Conservation (phyloP, 37 sponge, comb jelly and placozoan genomes). For the Beroe ovata region DNA sequence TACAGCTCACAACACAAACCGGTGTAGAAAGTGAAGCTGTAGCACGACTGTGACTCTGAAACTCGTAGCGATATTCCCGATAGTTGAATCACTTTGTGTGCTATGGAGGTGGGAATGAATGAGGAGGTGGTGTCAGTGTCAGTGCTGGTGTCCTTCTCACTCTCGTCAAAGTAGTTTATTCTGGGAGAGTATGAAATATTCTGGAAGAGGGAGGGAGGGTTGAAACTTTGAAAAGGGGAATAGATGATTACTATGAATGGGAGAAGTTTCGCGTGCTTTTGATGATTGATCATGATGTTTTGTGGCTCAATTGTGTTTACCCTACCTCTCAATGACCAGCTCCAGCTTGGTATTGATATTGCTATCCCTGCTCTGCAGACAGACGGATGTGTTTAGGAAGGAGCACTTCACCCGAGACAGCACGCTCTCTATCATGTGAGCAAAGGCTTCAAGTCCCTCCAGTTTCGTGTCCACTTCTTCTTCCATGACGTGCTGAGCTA, state of each 20-base stretch:
- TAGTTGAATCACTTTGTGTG: conserved; percentile 20
- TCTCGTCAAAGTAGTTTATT: conserved; percentile 62
- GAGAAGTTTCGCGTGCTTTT: too few species aligned
- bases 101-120: conserved; percentile 30
- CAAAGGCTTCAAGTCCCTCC: conserved; percentile 61
- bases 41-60: not conserved
- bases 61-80: not conserved
- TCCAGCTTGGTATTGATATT: not conserved
- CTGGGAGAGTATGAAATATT: not conserved
- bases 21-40: not conserved
- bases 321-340: conserved; percentile 54
- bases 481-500: conserved; percentile 62
- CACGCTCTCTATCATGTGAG: conserved; percentile 63
- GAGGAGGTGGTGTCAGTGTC: not conserved
- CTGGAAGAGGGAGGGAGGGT: not conserved
- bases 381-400: conserved; percentile 31
- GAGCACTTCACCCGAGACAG: conserved; percentile 49
- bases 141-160: not conserved
- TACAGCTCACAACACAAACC: not conserved
- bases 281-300: too few species aligned
- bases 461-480: conserved; percentile 59
- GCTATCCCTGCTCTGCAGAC: conserved; percentile 46
- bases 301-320: too few species aligned
- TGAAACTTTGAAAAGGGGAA: not conserved
- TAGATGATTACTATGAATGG: not conserved